Evolutionary conservation across 2,113 vertebrate genomes (phyloP).

Genomic region (Neomonachus schauinslandi): DNA sequence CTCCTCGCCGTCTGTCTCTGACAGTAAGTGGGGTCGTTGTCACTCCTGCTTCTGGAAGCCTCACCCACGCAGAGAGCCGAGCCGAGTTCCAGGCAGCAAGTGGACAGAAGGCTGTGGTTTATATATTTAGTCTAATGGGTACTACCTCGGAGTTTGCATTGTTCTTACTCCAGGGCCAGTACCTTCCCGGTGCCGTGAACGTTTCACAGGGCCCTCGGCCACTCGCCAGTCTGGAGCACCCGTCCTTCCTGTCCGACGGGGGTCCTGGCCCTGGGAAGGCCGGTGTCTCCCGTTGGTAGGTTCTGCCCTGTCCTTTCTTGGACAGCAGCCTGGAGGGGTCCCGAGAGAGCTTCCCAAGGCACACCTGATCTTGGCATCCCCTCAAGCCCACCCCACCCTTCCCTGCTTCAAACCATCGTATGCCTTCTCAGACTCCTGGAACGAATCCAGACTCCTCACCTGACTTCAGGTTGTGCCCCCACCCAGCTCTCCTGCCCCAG

Average conservation of each 20-base stretch:
- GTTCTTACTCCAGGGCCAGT: not conserved
- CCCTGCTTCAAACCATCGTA: not conserved
- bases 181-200: too few species aligned
- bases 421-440: not conserved
- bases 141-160: too few species aligned
- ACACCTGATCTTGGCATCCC: rapidly evolving
- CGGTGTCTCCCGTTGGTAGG: not conserved
- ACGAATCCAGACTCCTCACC: not conserved
- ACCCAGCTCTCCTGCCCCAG: too few species aligned
- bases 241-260: not conserved
- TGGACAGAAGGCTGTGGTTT: not conserved
- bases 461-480: not conserved
- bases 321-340: not conserved
- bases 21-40: rapidly evolving
- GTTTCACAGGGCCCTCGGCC: not conserved
- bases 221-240: not conserved
- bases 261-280: not conserved
- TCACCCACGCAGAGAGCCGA: rapidly evolving
- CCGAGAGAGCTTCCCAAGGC: not conserved
- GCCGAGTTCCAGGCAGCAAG: not conserved
- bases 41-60: not conserved
- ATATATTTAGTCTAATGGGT: rapidly evolving
- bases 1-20: not conserved
- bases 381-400: rapidly evolving
- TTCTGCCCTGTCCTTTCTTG: not conserved